Conservation (phyloP, 2,797 vertebrate genomes). For the Garrulus glandarius region DNA sequence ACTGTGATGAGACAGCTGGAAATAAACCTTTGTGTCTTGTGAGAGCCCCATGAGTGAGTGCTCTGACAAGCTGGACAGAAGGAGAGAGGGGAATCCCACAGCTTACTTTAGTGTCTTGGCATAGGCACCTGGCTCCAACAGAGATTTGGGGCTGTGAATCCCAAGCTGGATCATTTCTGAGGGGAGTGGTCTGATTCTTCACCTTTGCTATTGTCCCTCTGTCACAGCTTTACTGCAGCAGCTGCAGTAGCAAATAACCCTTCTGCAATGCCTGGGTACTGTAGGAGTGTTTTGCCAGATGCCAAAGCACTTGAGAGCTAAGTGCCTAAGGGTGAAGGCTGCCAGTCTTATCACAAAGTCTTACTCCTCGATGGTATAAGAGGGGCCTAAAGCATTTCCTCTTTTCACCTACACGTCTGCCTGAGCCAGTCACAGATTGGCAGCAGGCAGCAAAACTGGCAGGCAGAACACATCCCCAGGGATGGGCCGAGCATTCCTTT, state of each 20-base stretch:
- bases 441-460: not conserved
- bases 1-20: not conserved
- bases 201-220: not conserved
- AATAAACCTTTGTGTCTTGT: not conserved
- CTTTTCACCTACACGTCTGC: not conserved
- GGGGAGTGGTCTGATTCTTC: not conserved
- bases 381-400: not conserved
- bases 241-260: not conserved
- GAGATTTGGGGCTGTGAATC: not conserved
- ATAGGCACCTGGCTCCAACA: not conserved
- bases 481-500: not conserved
- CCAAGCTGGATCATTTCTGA: not conserved
- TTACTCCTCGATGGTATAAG: not conserved
- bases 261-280: not conserved
- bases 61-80: not conserved
- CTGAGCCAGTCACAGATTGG: not conserved
- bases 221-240: not conserved
- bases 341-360: not conserved
- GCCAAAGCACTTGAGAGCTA: not conserved
- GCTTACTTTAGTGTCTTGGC: not conserved
- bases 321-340: not conserved
- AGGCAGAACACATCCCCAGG: not conserved
- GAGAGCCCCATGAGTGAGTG: not conserved
- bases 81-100: not conserved
- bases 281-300: not conserved